These are phyloP conservation scores for Diglossa cyanea DNA, from an alignment of 2,797 vertebrate genomes.

Conservation along the genomic window DNA sequence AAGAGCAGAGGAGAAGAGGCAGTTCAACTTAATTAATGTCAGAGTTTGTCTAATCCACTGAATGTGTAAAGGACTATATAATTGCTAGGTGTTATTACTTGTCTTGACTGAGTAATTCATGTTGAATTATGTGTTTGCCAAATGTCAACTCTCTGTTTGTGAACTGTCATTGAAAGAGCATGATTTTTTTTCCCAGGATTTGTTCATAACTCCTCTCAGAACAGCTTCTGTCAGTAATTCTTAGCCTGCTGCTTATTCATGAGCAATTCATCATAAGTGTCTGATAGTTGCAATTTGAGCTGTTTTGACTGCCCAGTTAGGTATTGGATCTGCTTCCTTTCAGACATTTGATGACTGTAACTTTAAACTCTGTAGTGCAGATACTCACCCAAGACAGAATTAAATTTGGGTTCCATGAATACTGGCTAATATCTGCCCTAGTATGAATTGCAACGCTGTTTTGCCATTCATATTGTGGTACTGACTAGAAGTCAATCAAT, in stretches of 20 bases:
- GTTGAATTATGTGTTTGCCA: slow-evolving; percentile 60
- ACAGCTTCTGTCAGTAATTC: slow-evolving; percentile 41
- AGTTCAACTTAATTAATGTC: slow-evolving; percentile 56
- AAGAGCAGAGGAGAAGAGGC: background rate
- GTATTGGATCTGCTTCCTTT: background rate
- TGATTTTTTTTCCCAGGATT: background rate
- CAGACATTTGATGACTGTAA: background rate
- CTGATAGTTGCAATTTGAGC: slow-evolving; percentile 31
- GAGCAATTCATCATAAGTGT: slow-evolving; percentile 2
- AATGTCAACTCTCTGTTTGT: slow-evolving; percentile 48
- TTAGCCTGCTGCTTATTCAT: slow-evolving; percentile 35
- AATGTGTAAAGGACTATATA: slow-evolving; percentile 8
- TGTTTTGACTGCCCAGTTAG: slow-evolving; percentile 11
- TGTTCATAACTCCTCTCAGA: background rate
- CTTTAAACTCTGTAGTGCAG: background rate
- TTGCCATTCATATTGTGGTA: background rate
- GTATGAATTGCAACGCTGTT: background rate
- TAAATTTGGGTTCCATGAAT: background rate
- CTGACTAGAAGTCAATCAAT: background rate
- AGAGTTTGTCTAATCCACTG: slow-evolving; percentile 3
- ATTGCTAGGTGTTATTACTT: slow-evolving; percentile 40
- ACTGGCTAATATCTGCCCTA: background rate
- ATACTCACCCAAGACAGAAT: background rate
- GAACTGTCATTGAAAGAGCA: slow-evolving; percentile 33
- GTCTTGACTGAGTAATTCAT: slow-evolving; percentile 41